Evolutionary conservation across 1,140 invertebrate species (phyloP).

Genomic region (Tetranychus cinnabarinus): DNA sequence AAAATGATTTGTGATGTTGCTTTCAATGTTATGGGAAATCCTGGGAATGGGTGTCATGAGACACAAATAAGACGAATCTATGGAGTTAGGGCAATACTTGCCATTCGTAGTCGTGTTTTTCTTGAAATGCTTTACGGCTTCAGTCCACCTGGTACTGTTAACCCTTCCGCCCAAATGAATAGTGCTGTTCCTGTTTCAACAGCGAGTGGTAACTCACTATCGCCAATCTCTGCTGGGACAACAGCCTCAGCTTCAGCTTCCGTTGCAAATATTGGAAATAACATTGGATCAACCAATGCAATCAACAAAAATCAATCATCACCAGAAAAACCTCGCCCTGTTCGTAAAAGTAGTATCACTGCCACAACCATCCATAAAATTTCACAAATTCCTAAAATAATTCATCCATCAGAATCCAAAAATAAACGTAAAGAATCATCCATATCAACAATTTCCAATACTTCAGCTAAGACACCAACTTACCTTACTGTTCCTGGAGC

Average conservation of each 20-base stretch:
- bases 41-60: neutral
- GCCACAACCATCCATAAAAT: slow-evolving; percentile 7
- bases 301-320: neutral
- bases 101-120: slow-evolving; percentile 59
- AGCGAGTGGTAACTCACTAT: slow-evolving; percentile 24
- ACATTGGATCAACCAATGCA: slow-evolving; percentile 34
- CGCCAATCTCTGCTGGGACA: neutral
- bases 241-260: too few species aligned
- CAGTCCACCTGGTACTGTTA: slow-evolving; percentile 30
- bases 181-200: slow-evolving; percentile 35
- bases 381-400: slow-evolving; percentile 9
- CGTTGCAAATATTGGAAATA: slow-evolving; percentile 15
- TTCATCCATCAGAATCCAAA: slow-evolving; percentile 3
- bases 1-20: slow-evolving; percentile 59
- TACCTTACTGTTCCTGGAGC: slow-evolving; percentile 8
- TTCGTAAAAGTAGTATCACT: slow-evolving; percentile 7
- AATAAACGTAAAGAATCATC: slow-evolving; percentile 7
- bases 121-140: slow-evolving; percentile 89
- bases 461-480: slow-evolving; percentile 4
- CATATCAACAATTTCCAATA: neutral
- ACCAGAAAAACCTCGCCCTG: neutral
- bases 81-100: slow-evolving; percentile 67
- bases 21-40: slow-evolving; percentile 38
- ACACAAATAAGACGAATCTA: slow-evolving; percentile 32
- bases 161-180: slow-evolving; percentile 68